Conservation (phyloP, 2,113 vertebrate species). For the Illadopsis cleaveri region DNA sequence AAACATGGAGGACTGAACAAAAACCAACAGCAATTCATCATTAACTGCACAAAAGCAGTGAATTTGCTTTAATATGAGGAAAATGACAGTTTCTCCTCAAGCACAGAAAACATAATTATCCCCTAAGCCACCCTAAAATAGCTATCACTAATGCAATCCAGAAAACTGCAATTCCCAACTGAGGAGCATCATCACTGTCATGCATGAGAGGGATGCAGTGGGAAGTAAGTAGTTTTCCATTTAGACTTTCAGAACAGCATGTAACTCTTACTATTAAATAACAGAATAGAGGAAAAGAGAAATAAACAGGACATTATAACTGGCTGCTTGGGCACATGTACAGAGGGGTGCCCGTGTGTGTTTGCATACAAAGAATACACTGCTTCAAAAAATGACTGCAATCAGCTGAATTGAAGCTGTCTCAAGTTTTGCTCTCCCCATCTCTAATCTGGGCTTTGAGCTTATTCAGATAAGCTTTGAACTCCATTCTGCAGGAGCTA, state of each 20-base stretch:
- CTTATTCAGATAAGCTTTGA: not conserved
- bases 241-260: not conserved
- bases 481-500: not conserved
- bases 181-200: not conserved
- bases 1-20: not conserved
- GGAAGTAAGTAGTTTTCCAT: not conserved
- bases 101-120: not conserved
- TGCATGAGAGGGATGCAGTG: not conserved
- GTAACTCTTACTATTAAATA: not conserved
- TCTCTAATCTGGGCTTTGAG: not conserved
- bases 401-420: not conserved
- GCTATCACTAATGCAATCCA: not conserved
- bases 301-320: not conserved
- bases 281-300: not conserved
- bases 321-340: not conserved
- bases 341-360: not conserved
- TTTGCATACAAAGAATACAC: not conserved
- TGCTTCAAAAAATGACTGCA: not conserved
- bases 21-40: not conserved
- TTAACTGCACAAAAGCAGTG: not conserved
- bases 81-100: not conserved
- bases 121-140: not conserved
- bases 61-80: conserved; percentile 7
- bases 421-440: not conserved
- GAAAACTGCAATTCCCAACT: not conserved